Base-by-base conservation (phyloP, 37 sponge, comb jelly and placozoan species). In the Theonella swinhoei region DNA sequence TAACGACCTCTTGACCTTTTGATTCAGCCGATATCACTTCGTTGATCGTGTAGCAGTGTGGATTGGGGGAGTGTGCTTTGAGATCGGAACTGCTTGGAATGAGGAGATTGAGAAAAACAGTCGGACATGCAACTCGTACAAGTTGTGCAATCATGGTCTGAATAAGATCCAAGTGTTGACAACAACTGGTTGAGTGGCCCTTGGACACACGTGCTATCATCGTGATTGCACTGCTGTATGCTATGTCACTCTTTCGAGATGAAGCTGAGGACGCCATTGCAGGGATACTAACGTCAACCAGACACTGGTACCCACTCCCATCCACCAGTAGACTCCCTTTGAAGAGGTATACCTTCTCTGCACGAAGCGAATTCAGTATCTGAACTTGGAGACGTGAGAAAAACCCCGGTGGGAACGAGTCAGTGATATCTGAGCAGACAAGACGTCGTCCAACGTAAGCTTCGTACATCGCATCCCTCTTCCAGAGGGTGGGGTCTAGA, bases 321-420 rank as follows among this genome's bases (percentile, higher is more conserved):
- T 83, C 72, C 0, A 89, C 76, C 20, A 93, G 9, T 37, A 93
- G 83, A 71, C 80, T 59, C n/a, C 86, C 72, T 74, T 83, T 87
- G 74, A 83, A 89, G 35, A 79, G 59, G 39, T 25, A 7, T 26
- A 76, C 28, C 17, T 75, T 43, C 34, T 81, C 87, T 39, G 74
- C 62, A n/a, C 32, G 42, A 1, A 76, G 37, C 0, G 31, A 28
- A 31, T 33, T 42, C 26, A 64, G 75, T 0, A 75, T 36, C n/a
- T 74, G 77, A 1, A 93, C 94, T n/a, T 89, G 90, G 23, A 93
- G 42, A 25, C 87, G 83, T 29, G 81, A 71, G 39, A 93, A 83
- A 43, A 93, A 93, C 8, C 94, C 94, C 0, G 90, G 90, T 0
- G 94, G 90, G 7, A 93, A 78, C 0, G 76, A 42, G 69, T 93